These are phyloP conservation scores for Eilema caniola DNA, from an alignment of 2,888 invertebrate species.

Conservation along the genomic window DNA sequence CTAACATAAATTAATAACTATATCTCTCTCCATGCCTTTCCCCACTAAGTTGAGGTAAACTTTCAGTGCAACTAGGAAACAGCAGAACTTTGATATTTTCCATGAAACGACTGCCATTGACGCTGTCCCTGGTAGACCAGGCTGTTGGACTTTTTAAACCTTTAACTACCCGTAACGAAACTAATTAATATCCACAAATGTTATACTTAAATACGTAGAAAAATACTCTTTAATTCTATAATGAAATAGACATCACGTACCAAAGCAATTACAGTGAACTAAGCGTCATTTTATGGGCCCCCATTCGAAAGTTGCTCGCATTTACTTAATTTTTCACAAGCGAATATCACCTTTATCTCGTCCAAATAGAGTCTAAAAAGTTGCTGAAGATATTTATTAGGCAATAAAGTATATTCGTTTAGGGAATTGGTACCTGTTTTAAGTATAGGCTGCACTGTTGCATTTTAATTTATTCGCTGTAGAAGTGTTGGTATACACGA, in stretches of 20 bases:
- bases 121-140: too few relatives aligned
- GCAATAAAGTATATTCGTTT: constrained; percentile 54
- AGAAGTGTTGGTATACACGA: constrained; percentile 32
- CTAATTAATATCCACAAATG: constrained; percentile 8
- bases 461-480: constrained; percentile 54
- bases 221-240: constrained; percentile 48
- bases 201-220: constrained; percentile 27
- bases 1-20: too few relatives aligned
- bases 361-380: constrained; percentile 21
- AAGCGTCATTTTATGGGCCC: constrained; percentile 63
- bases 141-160: too few relatives aligned
- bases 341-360: constrained; percentile 31
- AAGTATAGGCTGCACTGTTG: constrained; percentile 55
- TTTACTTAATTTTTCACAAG: constrained; percentile 42
- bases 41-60: too few relatives aligned
- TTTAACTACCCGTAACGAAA: not conserved
- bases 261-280: constrained; percentile 59
- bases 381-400: constrained; percentile 41
- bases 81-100: too few relatives aligned
- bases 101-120: too few relatives aligned
- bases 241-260: constrained; percentile 60
- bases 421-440: constrained; percentile 47
- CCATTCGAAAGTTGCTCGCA: constrained; percentile 51
- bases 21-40: too few relatives aligned
- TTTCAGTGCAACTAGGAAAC: too few relatives aligned